Percentiles rank a stretch among this genome's conserved stretches.
Conservation (phyloP, 2,888 invertebrate genomes). For the Dasysyrphus tricinctus region DNA sequence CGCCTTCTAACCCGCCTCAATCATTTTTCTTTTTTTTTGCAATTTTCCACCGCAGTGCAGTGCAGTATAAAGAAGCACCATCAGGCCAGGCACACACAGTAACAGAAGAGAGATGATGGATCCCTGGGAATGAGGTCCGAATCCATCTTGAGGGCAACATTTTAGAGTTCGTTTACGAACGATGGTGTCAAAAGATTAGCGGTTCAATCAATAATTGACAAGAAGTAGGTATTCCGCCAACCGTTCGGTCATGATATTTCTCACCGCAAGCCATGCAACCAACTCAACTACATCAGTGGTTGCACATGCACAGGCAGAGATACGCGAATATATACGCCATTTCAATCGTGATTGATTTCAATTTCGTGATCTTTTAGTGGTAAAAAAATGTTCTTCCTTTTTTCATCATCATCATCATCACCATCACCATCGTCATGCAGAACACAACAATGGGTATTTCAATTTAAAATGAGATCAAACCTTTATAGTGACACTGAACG, state of each 20-base stretch:
- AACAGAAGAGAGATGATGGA: constrained; percentile 55
- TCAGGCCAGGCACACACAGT: background rate
- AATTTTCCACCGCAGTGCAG: constrained; percentile 2
- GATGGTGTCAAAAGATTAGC: constrained; percentile 76
- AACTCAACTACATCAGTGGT: background rate
- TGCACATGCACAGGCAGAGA: constrained; percentile 8
- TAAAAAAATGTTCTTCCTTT: constrained; percentile 13
- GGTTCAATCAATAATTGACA: constrained; percentile 75
- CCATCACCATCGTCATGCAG: background rate
- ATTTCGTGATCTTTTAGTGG: constrained; percentile 61
- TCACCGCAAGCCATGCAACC: constrained; percentile 29
- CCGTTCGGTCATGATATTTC: constrained; percentile 22
- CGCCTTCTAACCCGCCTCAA: constrained; percentile 46
- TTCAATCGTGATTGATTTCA: constrained; percentile 60
- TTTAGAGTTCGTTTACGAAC: constrained; percentile 73
- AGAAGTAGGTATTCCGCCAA: constrained; percentile 33
- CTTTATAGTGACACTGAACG: constrained; percentile 61
- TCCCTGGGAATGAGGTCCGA: constrained; percentile 67
- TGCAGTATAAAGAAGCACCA: background rate
- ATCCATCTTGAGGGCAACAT: constrained; percentile 65
- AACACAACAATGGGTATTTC: constrained; percentile 68
- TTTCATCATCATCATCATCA: constrained; percentile 1
- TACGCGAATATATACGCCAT: constrained; percentile 7
- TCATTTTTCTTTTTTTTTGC: constrained; percentile 27
- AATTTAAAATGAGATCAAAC: constrained; percentile 75